phyloP scores from a whole-genome alignment of 1,140 invertebrate species.

The Arctopsyche grandis region DNA sequence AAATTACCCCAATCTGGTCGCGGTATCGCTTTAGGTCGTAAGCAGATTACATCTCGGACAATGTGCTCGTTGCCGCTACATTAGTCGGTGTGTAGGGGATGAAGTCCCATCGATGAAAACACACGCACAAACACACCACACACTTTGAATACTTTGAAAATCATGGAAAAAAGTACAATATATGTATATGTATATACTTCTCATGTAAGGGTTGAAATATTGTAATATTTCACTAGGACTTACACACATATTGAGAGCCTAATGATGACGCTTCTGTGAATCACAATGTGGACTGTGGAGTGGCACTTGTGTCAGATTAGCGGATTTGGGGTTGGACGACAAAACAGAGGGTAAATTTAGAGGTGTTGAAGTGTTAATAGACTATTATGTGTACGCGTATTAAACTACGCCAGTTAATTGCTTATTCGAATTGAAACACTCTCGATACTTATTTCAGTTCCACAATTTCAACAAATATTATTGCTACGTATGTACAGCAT shows the following conservation, averaged over 20 bases:
- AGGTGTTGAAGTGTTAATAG: slow-evolving; percentile 26
- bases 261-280: slow-evolving; percentile 16
- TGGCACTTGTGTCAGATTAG: slow-evolving; percentile 40
- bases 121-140: no score
- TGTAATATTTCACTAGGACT: not conserved
- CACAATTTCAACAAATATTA: not conserved
- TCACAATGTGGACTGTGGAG: slow-evolving; percentile 14
- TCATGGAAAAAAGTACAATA: not conserved
- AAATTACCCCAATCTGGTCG: slow-evolving; percentile 47
- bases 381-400: not conserved
- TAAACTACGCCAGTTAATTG: not conserved
- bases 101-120: not conserved
- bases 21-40: slow-evolving; percentile 38
- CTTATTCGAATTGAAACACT: not conserved
- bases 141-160: not conserved
- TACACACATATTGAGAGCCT: not conserved
- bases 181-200: not conserved
- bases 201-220: not conserved
- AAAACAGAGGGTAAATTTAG: slow-evolving; percentile 33
- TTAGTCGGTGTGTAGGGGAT: slow-evolving; percentile 10
- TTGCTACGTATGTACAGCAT: not conserved
- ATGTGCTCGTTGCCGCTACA: slow-evolving; percentile 19
- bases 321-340: slow-evolving; percentile 24
- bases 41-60: slow-evolving; percentile 45
- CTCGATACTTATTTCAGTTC: not conserved